Conservation (phyloP, 2,113 vertebrate genomes). For the Chloebia gouldiae region DNA sequence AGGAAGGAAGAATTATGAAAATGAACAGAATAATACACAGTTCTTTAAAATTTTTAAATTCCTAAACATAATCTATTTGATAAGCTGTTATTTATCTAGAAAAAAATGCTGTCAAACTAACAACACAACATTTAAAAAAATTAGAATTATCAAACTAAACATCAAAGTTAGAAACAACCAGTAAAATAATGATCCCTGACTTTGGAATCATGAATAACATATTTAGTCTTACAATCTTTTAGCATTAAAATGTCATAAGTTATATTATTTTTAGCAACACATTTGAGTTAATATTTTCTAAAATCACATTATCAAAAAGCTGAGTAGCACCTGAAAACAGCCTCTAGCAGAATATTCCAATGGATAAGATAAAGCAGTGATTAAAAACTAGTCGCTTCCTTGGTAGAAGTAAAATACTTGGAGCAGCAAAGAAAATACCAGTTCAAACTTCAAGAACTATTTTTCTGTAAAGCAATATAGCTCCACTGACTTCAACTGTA, state of each 20-base stretch:
- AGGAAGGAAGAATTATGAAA: not conserved
- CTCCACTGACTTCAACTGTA: not conserved
- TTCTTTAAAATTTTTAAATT: not conserved
- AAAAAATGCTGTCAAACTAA: not conserved
- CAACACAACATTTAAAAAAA: not conserved
- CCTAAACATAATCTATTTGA: not conserved
- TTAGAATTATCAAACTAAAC: not conserved
- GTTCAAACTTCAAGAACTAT: not conserved
- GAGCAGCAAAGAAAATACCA: not conserved
- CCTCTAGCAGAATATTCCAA: not conserved
- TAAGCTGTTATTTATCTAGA: not conserved
- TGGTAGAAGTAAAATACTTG: not conserved
- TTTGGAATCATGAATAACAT: not conserved
- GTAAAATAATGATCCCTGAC: not conserved
- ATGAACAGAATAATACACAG: not conserved
- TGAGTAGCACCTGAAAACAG: not conserved
- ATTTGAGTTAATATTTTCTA: not conserved
- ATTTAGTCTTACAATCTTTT: not conserved
- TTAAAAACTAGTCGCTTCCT: not conserved
- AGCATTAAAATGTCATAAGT: not conserved
- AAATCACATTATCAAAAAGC: not conserved
- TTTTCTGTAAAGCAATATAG: not conserved
- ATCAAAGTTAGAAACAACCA: not conserved
- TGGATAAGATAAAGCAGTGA: not conserved
- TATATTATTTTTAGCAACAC: not conserved